Percentiles rank a stretch among this genome's conserved stretches.
phyloP scores from a whole-genome alignment of 1,140 invertebrate species.

The Tachypleus tridentatus region DNA sequence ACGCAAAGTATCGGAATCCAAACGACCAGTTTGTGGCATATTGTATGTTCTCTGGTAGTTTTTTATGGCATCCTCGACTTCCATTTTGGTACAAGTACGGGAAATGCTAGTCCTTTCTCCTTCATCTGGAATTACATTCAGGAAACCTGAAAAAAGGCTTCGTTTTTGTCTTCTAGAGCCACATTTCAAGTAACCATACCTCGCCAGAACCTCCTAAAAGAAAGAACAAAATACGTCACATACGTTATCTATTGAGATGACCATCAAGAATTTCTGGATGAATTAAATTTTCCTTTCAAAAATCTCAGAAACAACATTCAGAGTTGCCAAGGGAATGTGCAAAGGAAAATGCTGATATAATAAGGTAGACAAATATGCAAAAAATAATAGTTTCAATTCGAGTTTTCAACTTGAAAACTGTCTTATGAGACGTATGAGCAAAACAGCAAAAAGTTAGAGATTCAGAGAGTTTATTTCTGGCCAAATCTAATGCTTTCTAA shows the following conservation, averaged over 20 bases:
- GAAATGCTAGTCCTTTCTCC: background rate
- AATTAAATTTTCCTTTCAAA: background rate
- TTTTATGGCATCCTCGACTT: constrained; percentile 5
- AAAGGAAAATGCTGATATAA: too few relatives aligned
- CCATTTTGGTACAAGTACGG: constrained; percentile 8
- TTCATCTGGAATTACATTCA: too few relatives aligned
- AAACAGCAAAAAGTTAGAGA: too few relatives aligned
- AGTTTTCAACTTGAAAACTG: too few relatives aligned
- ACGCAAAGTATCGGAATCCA: background rate
- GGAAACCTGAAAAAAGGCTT: background rate
- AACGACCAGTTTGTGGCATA: background rate
- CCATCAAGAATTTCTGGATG: background rate
- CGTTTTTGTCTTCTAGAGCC: constrained; percentile 1
- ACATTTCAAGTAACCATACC: constrained; percentile 20
- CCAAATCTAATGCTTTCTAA: too few relatives aligned
- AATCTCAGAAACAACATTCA: too few relatives aligned
- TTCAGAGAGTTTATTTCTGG: too few relatives aligned
- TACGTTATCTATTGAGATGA: background rate
- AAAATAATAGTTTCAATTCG: too few relatives aligned
- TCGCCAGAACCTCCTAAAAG: constrained; percentile 17
- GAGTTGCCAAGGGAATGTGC: too few relatives aligned
- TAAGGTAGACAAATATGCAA: too few relatives aligned
- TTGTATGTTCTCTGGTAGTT: background rate
- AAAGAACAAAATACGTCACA: background rate
- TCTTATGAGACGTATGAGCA: too few relatives aligned